Evolutionary conservation across 2,888 invertebrate genomes (phyloP).

Genomic region (Pterobdella sp.): DNA sequence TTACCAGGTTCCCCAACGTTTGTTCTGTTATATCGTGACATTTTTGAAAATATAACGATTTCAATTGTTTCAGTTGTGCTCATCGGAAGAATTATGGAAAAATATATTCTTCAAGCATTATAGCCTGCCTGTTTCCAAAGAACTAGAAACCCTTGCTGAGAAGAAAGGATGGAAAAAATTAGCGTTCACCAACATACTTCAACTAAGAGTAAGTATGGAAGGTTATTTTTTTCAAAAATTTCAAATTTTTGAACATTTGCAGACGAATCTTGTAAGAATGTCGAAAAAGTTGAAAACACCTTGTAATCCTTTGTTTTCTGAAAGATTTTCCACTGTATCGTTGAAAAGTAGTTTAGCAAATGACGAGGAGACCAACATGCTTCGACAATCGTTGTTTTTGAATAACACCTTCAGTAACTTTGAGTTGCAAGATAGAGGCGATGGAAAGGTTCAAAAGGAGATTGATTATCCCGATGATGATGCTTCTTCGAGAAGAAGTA

Average conservation of each 20-base stretch:
- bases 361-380: background rate
- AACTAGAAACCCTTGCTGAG: slow-evolving; percentile 8
- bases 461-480: background rate
- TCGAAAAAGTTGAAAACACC: background rate
- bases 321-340: background rate
- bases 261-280: background rate
- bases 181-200: slow-evolving; percentile 15
- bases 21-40: background rate
- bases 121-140: background rate
- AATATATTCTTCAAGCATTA: slow-evolving; percentile 16
- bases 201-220: slow-evolving; percentile 16
- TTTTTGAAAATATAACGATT: background rate
- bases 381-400: background rate
- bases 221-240: background rate
- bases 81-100: slow-evolving; percentile 18
- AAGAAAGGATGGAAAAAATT: slow-evolving; percentile 16
- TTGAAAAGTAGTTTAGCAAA: background rate
- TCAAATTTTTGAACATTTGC: background rate
- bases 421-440: background rate
- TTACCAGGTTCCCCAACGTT: background rate
- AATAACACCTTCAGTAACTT: background rate
- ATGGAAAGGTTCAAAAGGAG: no score
- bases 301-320: background rate
- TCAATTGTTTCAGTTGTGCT: slow-evolving; percentile 9
- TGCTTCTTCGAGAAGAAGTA: background rate